Evolutionary conservation across 2,113 vertebrate species (phyloP).

Genomic region (Manacus vitellinus): DNA sequence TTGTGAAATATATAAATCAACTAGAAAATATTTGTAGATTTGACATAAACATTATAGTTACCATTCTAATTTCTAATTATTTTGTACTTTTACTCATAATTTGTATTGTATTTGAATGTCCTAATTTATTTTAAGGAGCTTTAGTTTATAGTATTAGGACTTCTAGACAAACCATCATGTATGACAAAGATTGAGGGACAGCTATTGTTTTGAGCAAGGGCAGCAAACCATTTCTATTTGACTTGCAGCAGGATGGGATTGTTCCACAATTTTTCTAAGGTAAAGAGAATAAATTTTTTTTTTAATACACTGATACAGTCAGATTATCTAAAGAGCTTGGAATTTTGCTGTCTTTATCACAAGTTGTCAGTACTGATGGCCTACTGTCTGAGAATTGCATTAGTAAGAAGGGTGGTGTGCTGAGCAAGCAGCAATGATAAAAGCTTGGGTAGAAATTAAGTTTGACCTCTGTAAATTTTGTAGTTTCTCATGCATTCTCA

Average conservation of each 20-base stretch:
- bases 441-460: not conserved
- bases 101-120: not conserved
- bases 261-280: not conserved
- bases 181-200: not conserved
- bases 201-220: not conserved
- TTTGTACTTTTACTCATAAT: not conserved
- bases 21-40: not conserved
- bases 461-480: not conserved
- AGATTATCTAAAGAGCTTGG: not conserved
- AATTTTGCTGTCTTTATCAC: not conserved
- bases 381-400: not conserved
- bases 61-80: not conserved
- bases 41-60: not conserved
- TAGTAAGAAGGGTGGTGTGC: not conserved
- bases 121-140: not conserved
- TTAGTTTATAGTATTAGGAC: not conserved
- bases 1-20: not conserved
- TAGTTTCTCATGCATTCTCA: not conserved
- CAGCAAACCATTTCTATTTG: not conserved
- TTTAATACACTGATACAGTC: not conserved
- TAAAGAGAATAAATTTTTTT: not conserved
- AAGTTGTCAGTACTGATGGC: not conserved
- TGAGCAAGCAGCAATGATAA: not conserved
- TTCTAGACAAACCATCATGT: not conserved
- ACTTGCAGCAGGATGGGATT: not conserved